Evolutionary conservation across 2,888 invertebrate genomes (phyloP).

Genomic region (Luperina testacea): DNA sequence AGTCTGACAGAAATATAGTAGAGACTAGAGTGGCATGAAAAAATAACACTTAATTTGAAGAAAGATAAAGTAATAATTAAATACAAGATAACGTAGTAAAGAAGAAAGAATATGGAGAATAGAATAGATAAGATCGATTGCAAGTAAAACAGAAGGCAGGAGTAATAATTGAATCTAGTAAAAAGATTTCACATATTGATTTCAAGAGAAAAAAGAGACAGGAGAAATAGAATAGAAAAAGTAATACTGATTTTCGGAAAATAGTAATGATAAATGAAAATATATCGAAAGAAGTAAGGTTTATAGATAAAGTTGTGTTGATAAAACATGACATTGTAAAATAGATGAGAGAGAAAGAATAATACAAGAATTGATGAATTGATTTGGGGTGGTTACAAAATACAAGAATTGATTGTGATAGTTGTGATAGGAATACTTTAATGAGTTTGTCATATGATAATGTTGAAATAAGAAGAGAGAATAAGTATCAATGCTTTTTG

Average conservation of each 20-base stretch:
- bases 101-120: not conserved
- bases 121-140: not conserved
- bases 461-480: constrained; percentile 6
- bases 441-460: not conserved
- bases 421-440: not conserved
- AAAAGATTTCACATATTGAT: not conserved
- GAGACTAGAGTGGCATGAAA: not conserved
- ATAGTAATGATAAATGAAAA: not conserved
- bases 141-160: not conserved
- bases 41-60: not conserved
- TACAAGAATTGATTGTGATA: not conserved
- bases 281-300: not conserved
- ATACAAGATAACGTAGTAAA: not conserved
- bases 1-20: not conserved
- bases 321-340: not conserved
- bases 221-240: not conserved
- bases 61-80: not conserved
- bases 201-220: not conserved
- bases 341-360: not conserved
- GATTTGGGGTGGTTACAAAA: not conserved
- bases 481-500: not conserved
- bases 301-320: not conserved
- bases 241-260: not conserved
- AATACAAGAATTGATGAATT: not conserved
- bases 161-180: not conserved